phyloP scores from a whole-genome alignment of 2,113 vertebrate species.

The Murina feae region DNA sequence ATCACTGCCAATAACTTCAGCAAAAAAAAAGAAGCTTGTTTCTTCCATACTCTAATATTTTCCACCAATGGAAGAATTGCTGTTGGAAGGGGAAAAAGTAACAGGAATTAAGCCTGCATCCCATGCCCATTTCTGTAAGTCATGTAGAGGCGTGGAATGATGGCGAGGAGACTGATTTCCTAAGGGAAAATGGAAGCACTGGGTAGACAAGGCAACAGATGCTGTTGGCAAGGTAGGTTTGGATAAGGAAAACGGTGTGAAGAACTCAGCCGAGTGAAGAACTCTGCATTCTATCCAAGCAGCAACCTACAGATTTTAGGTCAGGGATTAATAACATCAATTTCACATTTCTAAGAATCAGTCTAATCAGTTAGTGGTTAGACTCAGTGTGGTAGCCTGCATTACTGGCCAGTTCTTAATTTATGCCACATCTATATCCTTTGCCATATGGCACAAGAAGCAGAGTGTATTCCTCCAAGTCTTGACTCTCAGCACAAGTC shows the following conservation, averaged over 20 bases:
- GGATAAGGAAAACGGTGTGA: not conserved
- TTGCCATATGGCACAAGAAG: not conserved
- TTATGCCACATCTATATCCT: not conserved
- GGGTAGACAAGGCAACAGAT: not conserved
- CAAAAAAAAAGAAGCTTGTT: not conserved
- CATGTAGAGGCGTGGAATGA: not conserved
- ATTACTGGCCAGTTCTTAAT: not conserved
- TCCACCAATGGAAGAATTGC: not conserved
- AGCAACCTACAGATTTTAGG: not conserved
- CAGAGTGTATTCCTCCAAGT: not conserved
- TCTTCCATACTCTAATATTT: not conserved
- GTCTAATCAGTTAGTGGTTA: not conserved
- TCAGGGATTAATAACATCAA: not conserved
- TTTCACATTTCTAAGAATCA: not conserved
- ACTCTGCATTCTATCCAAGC: not conserved
- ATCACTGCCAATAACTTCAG: not conserved
- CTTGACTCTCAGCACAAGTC: not conserved
- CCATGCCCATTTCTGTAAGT: not conserved
- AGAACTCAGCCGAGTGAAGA: not conserved
- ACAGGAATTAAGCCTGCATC: not conserved
- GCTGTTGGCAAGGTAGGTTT: not conserved
- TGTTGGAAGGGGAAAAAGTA: not conserved
- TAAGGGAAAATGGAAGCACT: not conserved
- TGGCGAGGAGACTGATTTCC: not conserved
- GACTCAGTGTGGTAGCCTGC: not conserved